These are phyloP conservation scores for Puffinus mauretanicus DNA, from an alignment of 2,113 vertebrate species.

Conservation along the genomic window DNA sequence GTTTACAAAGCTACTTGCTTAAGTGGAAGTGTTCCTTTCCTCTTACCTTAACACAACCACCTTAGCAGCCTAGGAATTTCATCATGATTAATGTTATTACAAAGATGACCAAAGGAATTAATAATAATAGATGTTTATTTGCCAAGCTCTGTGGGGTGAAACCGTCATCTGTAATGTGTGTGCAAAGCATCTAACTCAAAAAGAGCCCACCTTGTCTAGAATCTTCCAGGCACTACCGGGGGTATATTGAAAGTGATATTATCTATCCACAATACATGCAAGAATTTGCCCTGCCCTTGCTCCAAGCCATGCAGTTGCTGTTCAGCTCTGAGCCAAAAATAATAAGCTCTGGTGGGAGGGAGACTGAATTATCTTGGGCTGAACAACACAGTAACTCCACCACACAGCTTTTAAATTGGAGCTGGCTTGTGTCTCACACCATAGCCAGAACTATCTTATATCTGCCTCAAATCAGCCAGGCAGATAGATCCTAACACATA, in stretches of 20 bases:
- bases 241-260: not conserved
- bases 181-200: not conserved
- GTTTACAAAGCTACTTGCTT: not conserved
- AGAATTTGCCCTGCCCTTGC: not conserved
- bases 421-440: not conserved
- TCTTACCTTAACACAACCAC: not conserved
- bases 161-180: not conserved
- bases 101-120: slow-evolving; percentile 11
- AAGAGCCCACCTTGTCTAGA: not conserved
- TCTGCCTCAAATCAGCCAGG: not conserved
- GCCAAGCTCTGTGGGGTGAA: not conserved
- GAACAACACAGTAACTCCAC: not conserved
- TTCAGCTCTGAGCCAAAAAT: slow-evolving; percentile 13
- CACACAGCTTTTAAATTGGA: not conserved
- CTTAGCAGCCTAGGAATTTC: not conserved
- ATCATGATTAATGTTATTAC: not conserved
- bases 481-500: not conserved
- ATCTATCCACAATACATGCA: fast-evolving
- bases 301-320: not conserved
- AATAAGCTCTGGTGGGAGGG: not conserved
- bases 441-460: not conserved
- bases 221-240: not conserved
- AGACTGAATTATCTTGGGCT: not conserved
- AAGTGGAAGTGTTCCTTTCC: not conserved
- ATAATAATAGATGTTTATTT: slow-evolving; percentile 19